Percentiles rank a stretch among this genome's conserved stretches.
Conservation (phyloP, 2,797 vertebrate genomes). For the Hyperoplus immaculatus region DNA sequence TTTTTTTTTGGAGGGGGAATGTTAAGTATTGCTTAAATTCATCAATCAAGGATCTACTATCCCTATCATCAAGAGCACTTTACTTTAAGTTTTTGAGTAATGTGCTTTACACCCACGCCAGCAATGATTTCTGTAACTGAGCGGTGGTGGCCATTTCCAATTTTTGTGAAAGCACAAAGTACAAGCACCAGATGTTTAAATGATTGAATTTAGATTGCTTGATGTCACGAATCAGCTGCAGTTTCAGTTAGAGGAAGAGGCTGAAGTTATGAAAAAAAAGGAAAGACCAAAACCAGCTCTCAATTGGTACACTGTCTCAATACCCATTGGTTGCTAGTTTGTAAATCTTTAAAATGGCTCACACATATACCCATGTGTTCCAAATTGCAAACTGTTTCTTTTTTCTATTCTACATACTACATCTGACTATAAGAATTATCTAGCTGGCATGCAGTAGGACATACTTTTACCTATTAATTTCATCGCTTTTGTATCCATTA, state of each 20-base stretch:
- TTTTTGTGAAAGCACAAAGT: not conserved
- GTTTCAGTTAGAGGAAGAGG: not conserved
- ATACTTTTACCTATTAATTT: too few species aligned
- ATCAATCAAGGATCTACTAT: constrained; percentile 11
- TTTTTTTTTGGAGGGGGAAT: constrained; percentile 10
- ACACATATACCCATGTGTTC: not conserved
- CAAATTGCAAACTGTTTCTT: not conserved
- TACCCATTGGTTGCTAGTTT: not conserved
- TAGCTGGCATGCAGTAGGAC: too few species aligned
- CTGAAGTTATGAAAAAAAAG: not conserved
- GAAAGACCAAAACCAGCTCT: not conserved
- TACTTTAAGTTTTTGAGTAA: constrained; percentile 20
- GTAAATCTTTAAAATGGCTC: not conserved
- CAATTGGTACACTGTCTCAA: not conserved
- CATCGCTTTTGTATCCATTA: too few species aligned
- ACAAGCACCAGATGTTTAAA: not conserved
- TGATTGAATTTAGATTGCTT: not conserved
- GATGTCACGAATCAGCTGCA: not conserved
- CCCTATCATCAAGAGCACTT: not conserved
- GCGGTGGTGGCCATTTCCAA: not conserved
- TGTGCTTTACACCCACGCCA: not conserved
- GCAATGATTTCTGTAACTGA: not conserved
- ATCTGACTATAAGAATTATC: too few species aligned
- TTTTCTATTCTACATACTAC: too few species aligned
- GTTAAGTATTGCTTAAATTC: constrained; percentile 24